A percentile compares a stretch with the other conserved stretches of the same genome.
Conservation (phyloP, 2,113 vertebrate genomes). For the Phalacrocorax aristotelis region DNA sequence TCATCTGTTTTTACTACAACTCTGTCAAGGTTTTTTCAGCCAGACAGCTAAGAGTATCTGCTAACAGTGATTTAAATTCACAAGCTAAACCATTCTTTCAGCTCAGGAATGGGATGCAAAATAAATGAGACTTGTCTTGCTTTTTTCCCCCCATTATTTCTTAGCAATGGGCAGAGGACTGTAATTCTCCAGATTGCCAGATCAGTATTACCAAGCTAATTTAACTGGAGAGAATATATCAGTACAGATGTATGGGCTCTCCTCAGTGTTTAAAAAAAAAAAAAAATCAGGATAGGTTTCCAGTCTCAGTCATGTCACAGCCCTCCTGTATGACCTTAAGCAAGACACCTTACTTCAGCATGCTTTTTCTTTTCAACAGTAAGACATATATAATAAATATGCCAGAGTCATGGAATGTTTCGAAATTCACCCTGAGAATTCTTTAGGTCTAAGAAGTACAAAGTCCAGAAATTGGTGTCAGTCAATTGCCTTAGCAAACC, state of each 20-base stretch:
- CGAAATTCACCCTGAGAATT: not conserved
- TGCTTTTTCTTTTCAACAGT: not conserved
- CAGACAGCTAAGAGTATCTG: not conserved
- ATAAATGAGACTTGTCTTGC: not conserved
- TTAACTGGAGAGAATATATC: not conserved
- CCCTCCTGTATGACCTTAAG: not conserved
- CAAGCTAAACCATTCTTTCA: not conserved
- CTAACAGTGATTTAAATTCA: not conserved
- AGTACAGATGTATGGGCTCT: not conserved
- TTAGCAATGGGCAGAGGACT: not conserved
- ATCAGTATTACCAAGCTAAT: not conserved
- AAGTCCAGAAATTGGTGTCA: not conserved
- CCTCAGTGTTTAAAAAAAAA: not conserved
- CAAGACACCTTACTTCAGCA: not conserved
- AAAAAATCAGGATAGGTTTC: not conserved
- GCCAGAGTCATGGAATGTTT: not conserved
- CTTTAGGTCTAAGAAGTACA: not conserved
- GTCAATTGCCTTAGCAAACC: not conserved
- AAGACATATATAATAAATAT: not conserved
- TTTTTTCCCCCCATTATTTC: not conserved
- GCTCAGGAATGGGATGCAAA: not conserved
- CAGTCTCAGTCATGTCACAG: not conserved
- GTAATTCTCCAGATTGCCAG: not conserved
- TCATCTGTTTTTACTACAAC: not conserved
- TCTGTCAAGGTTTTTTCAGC: not conserved